phyloP scores from a whole-genome alignment of 35 echinoderm and acorn worm genomes.

The Patiria miniata region DNA sequence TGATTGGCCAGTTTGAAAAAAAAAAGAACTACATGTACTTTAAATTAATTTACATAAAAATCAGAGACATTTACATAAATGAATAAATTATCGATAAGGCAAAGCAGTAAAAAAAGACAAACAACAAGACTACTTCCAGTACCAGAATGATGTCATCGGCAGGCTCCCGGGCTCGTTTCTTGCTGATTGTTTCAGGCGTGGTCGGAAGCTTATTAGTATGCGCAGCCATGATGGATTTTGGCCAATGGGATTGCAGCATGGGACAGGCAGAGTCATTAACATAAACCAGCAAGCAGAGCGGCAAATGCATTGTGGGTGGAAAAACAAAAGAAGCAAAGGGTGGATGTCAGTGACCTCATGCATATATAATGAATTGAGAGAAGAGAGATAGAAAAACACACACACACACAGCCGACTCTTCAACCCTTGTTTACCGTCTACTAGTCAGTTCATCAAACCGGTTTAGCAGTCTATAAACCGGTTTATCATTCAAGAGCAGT shows the following conservation, averaged over 20 bases:
- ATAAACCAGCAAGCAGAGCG: constrained; percentile 99
- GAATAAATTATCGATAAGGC: constrained; percentile 27
- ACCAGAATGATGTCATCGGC: constrained; percentile 96
- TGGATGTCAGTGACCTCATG: constrained; percentile 89
- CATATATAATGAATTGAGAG: constrained; percentile 26
- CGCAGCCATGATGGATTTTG: constrained; percentile 99
- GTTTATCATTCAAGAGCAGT: too few relatives aligned
- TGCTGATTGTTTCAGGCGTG: constrained; percentile 87
- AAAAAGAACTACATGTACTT: background rate
- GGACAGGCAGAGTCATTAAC: constrained; percentile 99
- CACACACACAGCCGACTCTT: constrained; percentile 17
- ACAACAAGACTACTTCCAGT: constrained; percentile 71
- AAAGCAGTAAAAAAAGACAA: constrained; percentile 51
- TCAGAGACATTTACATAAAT: constrained; percentile 21
- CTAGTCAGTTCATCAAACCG: background rate
- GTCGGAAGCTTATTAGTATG: constrained; percentile 99
- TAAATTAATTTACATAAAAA: constrained; percentile 24
- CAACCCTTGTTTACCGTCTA: background rate
- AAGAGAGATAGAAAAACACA: constrained; percentile 31
- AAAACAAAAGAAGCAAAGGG: constrained; percentile 97
- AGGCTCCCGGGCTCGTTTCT: constrained; percentile 90
- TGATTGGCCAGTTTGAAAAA: constrained; percentile 9
- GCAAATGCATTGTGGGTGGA: constrained; percentile 99
- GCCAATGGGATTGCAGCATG: constrained; percentile 99
- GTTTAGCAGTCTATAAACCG: background rate